Evolutionary conservation across 2,113 vertebrate genomes (phyloP), one percentile per base, ranked within the genome.

Genomic region (Grammomys surdaster): DNA sequence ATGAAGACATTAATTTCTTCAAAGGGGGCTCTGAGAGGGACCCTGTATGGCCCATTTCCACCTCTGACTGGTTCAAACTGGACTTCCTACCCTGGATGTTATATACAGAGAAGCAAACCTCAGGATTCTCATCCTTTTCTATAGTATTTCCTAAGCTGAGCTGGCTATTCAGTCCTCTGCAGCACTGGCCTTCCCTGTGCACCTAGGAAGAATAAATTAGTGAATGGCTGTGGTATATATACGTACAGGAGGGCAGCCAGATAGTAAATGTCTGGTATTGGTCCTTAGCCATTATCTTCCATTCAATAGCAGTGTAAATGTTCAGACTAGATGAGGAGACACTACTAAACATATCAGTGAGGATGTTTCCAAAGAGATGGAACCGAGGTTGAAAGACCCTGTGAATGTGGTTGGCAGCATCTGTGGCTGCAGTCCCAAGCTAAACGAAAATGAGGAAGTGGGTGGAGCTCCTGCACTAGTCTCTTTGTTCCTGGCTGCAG

Each of bases 1-100:
- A 95, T 78, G 69, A 84, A 94, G 85, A 93, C 54, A 88, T 96
- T 90, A 93, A 11, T 97, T 96, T 93, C 78, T 91, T 65, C 93
- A 84, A 78, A 94, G 82, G 48, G 67, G 17, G 6, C 82, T 40
- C 60, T 31, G 19, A 92, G 40, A 73, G 3, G n/a, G 48, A 13
- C 48, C 36, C 60, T 40, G 26, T 67, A 70, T 13, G n/a, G n/a
- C 10, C 24, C 31, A 24, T 87, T 85, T 89, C 88, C 3, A 89
- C n/a, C 58, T 81, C 56, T 17, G 1, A 81, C 26, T 65, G 17
- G 28, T 93, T 67, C 73, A 86, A 67, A 87, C 51, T 88, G 56
- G 67, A 96, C 20, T 92, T 88, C 10, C 63, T 69, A 36, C 87
- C n/a, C 76, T n/a, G 31, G 58, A 13, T 88, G 36, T 60, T 70